Evolutionary conservation across 1,140 invertebrate genomes (phyloP).

Genomic region (Danaus melanippus): DNA sequence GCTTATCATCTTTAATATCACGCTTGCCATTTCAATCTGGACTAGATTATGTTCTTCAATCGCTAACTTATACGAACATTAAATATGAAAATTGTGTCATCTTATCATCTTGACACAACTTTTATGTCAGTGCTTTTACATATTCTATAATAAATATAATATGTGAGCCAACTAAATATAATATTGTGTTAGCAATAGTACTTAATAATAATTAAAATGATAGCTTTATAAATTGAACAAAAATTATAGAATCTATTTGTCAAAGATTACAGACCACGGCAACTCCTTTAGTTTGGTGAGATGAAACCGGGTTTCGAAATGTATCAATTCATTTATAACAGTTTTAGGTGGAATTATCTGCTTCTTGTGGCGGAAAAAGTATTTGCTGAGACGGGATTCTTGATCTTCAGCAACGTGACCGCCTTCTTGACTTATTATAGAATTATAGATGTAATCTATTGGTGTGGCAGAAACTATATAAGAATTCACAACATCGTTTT

Average conservation of each 20-base stretch:
- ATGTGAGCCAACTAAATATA: too few species aligned
- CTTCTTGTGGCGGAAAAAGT: conserved; percentile 18
- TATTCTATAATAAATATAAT: too few species aligned
- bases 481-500: conserved; percentile 41
- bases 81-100: too few species aligned
- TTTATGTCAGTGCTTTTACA: too few species aligned
- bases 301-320: conserved; percentile 40
- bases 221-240: too few species aligned
- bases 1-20: too few species aligned
- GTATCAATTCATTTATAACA: conserved; percentile 21
- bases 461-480: conserved; percentile 48
- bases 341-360: conserved; percentile 23
- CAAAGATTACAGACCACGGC: conserved; percentile 63
- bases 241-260: conserved; percentile 29
- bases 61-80: too few species aligned
- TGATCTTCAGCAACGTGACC: conserved; percentile 19
- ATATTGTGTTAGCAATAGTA: too few species aligned
- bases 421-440: conserved; percentile 31
- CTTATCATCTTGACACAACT: too few species aligned
- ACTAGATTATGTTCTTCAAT: too few species aligned
- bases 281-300: conserved; percentile 46
- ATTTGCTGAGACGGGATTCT: conserved; percentile 23
- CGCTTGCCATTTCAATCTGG: too few species aligned
- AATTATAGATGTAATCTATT: conserved; percentile 56
- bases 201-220: too few species aligned